These are phyloP conservation scores for Turnix velox DNA, from an alignment of 2,113 vertebrate genomes.

Conservation along the genomic window DNA sequence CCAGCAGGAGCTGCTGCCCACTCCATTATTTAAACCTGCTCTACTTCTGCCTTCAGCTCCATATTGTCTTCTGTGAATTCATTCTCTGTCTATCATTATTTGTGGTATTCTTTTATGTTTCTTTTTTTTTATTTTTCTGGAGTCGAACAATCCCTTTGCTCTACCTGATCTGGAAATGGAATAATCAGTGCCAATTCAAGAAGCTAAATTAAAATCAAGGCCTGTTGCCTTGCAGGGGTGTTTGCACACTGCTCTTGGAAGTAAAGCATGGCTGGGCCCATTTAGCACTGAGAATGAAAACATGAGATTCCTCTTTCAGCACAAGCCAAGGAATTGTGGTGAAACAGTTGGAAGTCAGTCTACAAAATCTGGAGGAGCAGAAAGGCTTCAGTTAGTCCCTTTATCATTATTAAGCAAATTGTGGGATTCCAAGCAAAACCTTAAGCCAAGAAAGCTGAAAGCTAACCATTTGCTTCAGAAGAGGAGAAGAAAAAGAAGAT, in stretches of 20 bases:
- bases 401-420: not conserved
- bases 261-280: not conserved
- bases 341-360: not conserved
- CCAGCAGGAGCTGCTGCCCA: not conserved
- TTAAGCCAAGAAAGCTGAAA: not conserved
- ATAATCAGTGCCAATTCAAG: not conserved
- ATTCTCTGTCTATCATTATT: not conserved
- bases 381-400: not conserved
- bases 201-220: not conserved
- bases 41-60: not conserved
- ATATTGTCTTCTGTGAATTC: not conserved
- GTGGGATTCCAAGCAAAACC: not conserved
- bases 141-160: not conserved
- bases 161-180: not conserved
- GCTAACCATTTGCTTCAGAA: not conserved
- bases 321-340: not conserved
- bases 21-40: constrained; percentile 39
- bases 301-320: not conserved
- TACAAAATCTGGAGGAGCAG: not conserved
- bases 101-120: not conserved
- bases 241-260: not conserved
- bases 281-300: not conserved
- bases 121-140: not conserved
- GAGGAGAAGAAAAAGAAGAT: not conserved
- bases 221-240: not conserved